These are phyloP conservation scores for Enteromius thamalakanensis DNA, from an alignment of 2,797 vertebrate genomes.

Conservation along the genomic window DNA sequence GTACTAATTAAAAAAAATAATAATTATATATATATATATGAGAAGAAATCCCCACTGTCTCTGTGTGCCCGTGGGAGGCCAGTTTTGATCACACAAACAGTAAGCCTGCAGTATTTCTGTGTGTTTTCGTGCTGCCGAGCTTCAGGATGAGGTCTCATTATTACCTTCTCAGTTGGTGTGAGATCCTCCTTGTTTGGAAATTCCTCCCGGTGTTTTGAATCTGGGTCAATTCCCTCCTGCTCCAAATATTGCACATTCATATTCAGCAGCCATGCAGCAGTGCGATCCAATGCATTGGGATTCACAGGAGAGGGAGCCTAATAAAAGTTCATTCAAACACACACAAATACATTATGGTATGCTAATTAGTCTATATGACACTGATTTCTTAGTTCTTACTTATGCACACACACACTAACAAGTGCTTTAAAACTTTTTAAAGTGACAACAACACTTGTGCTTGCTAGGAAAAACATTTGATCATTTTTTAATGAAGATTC, in stretches of 20 bases:
- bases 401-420: slow-evolving; percentile 69
- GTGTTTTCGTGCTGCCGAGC: background rate
- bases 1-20: background rate
- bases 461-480: slow-evolving; percentile 33
- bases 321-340: slow-evolving; percentile 69
- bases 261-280: slow-evolving; percentile 97
- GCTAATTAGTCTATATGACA: background rate
- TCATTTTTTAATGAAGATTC: slow-evolving; percentile 60
- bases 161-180: slow-evolving; percentile 93
- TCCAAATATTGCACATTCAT: slow-evolving; percentile 96
- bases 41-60: slow-evolving; percentile 1
- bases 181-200: slow-evolving; percentile 87
- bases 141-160: slow-evolving; percentile 14
- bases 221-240: slow-evolving; percentile 88
- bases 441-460: slow-evolving; percentile 40
- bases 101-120: slow-evolving; percentile 2
- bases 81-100: background rate
- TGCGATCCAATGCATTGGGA: slow-evolving; percentile 94
- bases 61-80: background rate
- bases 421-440: slow-evolving; percentile 51
- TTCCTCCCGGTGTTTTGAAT: slow-evolving; percentile 87
- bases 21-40: too few relatives aligned
- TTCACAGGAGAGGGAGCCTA: slow-evolving; percentile 94
- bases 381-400: slow-evolving; percentile 45
- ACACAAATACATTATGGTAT: slow-evolving; percentile 48